Evolutionary conservation across 2,797 vertebrate genomes (phyloP).

Genomic region (Pseudotriccus pelzelni): DNA sequence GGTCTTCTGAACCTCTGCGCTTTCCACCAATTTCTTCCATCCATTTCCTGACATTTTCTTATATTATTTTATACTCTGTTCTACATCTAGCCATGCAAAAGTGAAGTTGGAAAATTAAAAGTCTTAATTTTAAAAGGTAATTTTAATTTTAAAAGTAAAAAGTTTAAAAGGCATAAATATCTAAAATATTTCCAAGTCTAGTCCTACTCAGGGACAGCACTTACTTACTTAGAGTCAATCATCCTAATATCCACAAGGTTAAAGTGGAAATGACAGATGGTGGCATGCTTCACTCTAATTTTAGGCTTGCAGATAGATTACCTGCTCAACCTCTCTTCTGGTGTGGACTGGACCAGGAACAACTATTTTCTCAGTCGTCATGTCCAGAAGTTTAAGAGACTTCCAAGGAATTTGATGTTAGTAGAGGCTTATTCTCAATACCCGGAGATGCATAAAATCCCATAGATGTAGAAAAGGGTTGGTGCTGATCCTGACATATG

Average conservation of each 20-base stretch:
- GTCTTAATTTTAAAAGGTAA: background rate
- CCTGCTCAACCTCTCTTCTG: background rate
- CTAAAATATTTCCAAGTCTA: background rate
- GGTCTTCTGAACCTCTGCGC: background rate
- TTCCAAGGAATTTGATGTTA: background rate
- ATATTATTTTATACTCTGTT: background rate
- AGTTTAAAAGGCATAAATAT: background rate
- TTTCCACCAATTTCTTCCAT: background rate
- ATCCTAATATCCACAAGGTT: background rate
- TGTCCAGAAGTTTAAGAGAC: background rate
- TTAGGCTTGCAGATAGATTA: background rate
- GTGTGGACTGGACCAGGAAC: background rate
- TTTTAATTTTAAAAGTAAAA: background rate
- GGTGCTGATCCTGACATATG: background rate
- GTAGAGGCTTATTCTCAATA: background rate
- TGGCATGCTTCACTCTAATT: constrained; percentile 7
- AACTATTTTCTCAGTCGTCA: background rate
- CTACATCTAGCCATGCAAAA: background rate
- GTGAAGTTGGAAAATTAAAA: background rate
- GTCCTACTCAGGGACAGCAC: background rate
- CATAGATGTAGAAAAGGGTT: background rate
- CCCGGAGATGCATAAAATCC: background rate
- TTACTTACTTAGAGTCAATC: background rate
- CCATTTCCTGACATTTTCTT: background rate
- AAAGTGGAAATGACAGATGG: constrained; percentile 30